A percentile compares a stretch with the other conserved stretches of the same genome.
phyloP scores from a whole-genome alignment of 2,888 invertebrate genomes.

The Drosophila mimetica region DNA sequence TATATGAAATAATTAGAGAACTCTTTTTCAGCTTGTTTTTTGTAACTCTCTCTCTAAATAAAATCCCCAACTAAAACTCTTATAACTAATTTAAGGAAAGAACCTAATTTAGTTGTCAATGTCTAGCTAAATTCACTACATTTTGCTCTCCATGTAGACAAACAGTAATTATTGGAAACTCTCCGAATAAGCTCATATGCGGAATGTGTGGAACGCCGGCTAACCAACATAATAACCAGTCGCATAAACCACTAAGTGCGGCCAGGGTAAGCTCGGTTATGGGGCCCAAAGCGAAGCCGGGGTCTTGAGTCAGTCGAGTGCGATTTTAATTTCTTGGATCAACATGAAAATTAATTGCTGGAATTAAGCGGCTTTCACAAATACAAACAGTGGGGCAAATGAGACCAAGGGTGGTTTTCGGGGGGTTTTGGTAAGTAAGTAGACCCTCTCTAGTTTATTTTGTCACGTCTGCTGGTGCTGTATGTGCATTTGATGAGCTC shows the following conservation, averaged over 20 bases:
- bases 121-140: background rate
- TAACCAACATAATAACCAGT: conserved; percentile 35
- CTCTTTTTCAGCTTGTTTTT: too few species aligned
- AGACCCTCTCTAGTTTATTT: conserved; percentile 6
- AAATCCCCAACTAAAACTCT: too few species aligned
- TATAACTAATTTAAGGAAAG: background rate
- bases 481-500: conserved; percentile 61
- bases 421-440: background rate
- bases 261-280: conserved; percentile 32
- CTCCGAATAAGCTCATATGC: conserved; percentile 17
- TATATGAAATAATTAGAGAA: too few species aligned
- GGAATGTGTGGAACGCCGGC: conserved; percentile 9
- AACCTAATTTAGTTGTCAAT: conserved; percentile 3
- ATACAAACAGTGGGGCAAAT: conserved; percentile 51
- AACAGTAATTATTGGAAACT: conserved; percentile 10
- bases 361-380: conserved; percentile 76
- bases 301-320: conserved; percentile 51
- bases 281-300: conserved; percentile 18
- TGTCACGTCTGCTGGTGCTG: conserved; percentile 34
- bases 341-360: conserved; percentile 82
- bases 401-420: background rate
- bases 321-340: conserved; percentile 81
- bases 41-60: too few species aligned
- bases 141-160: conserved; percentile 2
- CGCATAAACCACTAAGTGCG: conserved; percentile 47